Conservation (phyloP, 2,113 vertebrate species). For the Ophiodon elongatus region DNA sequence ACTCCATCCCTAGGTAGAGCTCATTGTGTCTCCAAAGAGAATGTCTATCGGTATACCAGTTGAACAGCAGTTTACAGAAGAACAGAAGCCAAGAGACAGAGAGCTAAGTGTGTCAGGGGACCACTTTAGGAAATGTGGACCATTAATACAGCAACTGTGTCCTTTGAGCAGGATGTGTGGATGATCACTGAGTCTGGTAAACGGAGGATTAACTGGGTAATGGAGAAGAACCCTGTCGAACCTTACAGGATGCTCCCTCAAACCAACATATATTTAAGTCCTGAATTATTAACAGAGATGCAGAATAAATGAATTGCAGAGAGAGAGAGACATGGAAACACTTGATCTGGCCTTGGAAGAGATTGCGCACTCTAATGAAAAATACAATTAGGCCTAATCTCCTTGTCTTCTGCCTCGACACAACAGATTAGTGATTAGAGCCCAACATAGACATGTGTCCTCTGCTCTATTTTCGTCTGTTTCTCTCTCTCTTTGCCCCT, state of each 20-base stretch:
- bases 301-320: slow-evolving; percentile 29
- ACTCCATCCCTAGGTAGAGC: neutral
- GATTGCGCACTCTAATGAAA: slow-evolving; percentile 31
- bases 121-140: neutral
- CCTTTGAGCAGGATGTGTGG: neutral
- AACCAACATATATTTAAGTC: neutral
- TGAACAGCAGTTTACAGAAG: neutral
- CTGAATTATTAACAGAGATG: slow-evolving; percentile 21
- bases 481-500: neutral
- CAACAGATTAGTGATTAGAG: slow-evolving; percentile 23
- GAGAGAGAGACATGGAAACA: slow-evolving; percentile 19
- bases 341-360: slow-evolving; percentile 32
- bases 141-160: neutral
- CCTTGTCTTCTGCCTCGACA: slow-evolving; percentile 31
- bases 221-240: neutral
- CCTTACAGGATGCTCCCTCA: neutral
- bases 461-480: slow-evolving; percentile 29
- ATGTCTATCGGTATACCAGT: neutral
- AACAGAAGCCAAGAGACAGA: neutral
- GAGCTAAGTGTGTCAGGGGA: neutral
- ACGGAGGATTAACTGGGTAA: neutral
- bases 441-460: slow-evolving; percentile 30
- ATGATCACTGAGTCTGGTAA: neutral
- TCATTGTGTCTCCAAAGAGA: neutral
- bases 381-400: slow-evolving; percentile 38